Conservation (phyloP, 2,113 vertebrate genomes). For the Centrocercus urophasianus region DNA sequence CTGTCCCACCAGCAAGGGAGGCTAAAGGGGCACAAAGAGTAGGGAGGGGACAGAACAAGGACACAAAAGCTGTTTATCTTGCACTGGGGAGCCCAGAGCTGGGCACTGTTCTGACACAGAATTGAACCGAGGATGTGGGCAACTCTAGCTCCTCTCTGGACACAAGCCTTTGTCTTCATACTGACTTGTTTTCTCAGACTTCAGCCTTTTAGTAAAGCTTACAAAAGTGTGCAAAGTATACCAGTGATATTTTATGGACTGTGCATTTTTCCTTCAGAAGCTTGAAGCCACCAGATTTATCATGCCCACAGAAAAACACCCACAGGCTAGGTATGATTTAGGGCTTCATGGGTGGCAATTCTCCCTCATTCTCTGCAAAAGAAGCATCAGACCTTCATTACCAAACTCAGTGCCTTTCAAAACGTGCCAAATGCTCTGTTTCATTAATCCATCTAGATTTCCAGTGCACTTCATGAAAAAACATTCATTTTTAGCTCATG, state of each 20-base stretch:
- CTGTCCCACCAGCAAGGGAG: too few species aligned
- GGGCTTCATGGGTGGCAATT: neutral
- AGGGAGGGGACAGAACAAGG: too few species aligned
- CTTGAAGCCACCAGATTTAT: neutral
- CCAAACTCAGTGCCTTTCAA: neutral
- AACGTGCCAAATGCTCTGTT: neutral
- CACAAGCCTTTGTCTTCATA: neutral
- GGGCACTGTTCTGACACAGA: neutral
- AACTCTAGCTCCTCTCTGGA: neutral
- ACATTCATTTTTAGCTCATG: neutral
- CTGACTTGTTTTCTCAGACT: neutral
- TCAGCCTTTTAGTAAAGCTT: neutral
- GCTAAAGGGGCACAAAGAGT: too few species aligned
- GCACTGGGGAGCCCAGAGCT: fast-evolving
- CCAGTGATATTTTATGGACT: neutral
- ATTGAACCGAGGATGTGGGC: neutral
- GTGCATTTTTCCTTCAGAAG: neutral
- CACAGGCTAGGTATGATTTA: neutral
- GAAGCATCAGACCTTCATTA: neutral
- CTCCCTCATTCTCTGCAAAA: neutral
- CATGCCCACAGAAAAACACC: neutral
- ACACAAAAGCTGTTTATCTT: neutral
- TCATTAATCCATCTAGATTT: neutral
- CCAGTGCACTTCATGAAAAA: neutral
- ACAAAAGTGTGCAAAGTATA: neutral